Conservation (phyloP, 2,888 invertebrate species). For the Cheilosia impressa region DNA sequence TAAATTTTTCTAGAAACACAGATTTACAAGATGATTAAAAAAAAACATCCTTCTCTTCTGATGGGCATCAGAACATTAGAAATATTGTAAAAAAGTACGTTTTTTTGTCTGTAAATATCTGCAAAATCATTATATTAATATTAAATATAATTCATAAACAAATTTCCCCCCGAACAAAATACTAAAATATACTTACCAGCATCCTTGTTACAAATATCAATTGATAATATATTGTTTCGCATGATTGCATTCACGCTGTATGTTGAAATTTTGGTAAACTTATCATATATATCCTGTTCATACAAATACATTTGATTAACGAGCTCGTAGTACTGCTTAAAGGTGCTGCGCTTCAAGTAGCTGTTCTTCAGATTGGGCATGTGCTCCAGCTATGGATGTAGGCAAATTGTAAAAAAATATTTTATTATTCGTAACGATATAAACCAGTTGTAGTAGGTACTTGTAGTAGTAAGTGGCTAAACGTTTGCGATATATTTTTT, state of each 20-base stretch:
- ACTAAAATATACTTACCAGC: constrained; percentile 76
- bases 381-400: constrained; percentile 78
- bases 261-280: constrained; percentile 88
- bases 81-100: too few species aligned
- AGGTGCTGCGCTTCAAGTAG: constrained; percentile 90
- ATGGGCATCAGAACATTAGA: too few species aligned
- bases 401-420: not conserved
- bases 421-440: too few species aligned
- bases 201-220: constrained; percentile 83
- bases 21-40: too few species aligned
- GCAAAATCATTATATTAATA: too few species aligned
- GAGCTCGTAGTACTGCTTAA: constrained; percentile 90
- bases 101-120: too few species aligned
- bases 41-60: too few species aligned
- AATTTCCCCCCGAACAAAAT: not conserved
- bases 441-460: too few species aligned
- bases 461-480: too few species aligned
- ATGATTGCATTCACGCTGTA: constrained; percentile 87
- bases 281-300: constrained; percentile 89
- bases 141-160: too few species aligned
- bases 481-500: too few species aligned
- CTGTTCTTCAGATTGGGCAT: constrained; percentile 85
- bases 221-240: constrained; percentile 88
- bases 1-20: too few species aligned
- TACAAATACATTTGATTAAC: constrained; percentile 90